Percentiles rank a stretch among this genome's conserved stretches.
phyloP scores from a whole-genome alignment of 2,888 invertebrate genomes.

The Andrena camellia region DNA sequence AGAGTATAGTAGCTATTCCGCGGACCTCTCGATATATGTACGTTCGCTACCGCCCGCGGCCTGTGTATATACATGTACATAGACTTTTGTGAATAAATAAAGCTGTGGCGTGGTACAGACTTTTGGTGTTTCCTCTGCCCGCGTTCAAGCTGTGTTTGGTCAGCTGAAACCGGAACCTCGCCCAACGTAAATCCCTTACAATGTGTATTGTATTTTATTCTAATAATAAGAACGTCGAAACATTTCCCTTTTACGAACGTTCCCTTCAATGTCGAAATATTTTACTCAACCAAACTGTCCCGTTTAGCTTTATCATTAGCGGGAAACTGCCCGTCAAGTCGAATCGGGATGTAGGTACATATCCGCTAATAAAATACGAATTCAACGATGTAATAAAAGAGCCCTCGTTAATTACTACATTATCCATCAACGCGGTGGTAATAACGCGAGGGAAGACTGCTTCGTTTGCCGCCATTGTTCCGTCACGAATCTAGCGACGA shows the following conservation, averaged over 20 bases:
- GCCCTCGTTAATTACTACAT: constrained; percentile 24
- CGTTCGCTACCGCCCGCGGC: too few relatives aligned
- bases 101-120: too few relatives aligned
- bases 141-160: too few relatives aligned
- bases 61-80: too few relatives aligned
- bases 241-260: background rate
- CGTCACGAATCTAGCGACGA: background rate
- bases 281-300: too few relatives aligned
- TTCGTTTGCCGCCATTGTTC: constrained; percentile 1
- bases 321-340: background rate
- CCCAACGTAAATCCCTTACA: too few relatives aligned
- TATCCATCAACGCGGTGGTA: constrained; percentile 18
- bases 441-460: background rate
- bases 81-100: too few relatives aligned
- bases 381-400: constrained; percentile 16
- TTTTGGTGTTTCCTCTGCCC: too few relatives aligned
- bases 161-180: too few relatives aligned
- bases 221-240: background rate
- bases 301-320: background rate
- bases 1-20: too few relatives aligned
- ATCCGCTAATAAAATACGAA: background rate
- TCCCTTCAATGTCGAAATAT: too few relatives aligned
- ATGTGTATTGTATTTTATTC: background rate
- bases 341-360: background rate
- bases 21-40: too few relatives aligned